These are phyloP conservation scores for Melieria crassipennis DNA, from an alignment of 2,888 invertebrate species.

Conservation along the genomic window DNA sequence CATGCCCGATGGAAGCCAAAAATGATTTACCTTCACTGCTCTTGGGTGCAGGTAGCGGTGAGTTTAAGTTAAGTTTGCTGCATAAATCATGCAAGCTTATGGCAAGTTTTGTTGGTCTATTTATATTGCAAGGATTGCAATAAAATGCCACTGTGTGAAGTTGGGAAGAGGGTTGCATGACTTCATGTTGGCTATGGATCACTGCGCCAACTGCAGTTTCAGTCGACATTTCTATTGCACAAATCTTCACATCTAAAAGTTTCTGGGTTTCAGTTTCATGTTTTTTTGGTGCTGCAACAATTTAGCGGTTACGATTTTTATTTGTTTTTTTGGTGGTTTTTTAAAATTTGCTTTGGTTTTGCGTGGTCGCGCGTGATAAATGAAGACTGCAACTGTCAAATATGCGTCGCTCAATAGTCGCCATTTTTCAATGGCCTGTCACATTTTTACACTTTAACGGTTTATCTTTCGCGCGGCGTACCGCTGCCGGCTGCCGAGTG, in stretches of 20 bases:
- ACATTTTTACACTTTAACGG: slow-evolving; percentile 27
- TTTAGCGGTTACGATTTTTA: not conserved
- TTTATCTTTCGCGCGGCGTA: slow-evolving; percentile 20
- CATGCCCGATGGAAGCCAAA: too few species aligned
- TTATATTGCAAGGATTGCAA: too few species aligned
- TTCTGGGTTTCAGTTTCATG: too few species aligned
- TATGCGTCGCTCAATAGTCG: slow-evolving; percentile 27
- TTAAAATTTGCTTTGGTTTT: not conserved
- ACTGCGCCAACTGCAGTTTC: too few species aligned
- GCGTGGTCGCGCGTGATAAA: slow-evolving; percentile 7
- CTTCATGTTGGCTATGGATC: too few species aligned
- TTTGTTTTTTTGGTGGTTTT: not conserved
- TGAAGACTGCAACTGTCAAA: slow-evolving; percentile 35
- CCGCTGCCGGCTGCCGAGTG: not conserved
- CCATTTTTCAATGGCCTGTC: slow-evolving; percentile 32
- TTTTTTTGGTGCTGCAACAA: too few species aligned
- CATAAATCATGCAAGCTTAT: too few species aligned
- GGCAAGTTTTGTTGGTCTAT: too few species aligned
- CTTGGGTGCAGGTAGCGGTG: not conserved
- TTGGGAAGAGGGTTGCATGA: too few species aligned
- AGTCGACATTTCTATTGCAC: too few species aligned
- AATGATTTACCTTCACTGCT: not conserved
- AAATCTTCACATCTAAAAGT: too few species aligned
- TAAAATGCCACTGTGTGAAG: too few species aligned
- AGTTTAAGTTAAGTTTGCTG: not conserved